Conservation (phyloP, 1,140 invertebrate genomes). For the Drosophila athabasca region DNA sequence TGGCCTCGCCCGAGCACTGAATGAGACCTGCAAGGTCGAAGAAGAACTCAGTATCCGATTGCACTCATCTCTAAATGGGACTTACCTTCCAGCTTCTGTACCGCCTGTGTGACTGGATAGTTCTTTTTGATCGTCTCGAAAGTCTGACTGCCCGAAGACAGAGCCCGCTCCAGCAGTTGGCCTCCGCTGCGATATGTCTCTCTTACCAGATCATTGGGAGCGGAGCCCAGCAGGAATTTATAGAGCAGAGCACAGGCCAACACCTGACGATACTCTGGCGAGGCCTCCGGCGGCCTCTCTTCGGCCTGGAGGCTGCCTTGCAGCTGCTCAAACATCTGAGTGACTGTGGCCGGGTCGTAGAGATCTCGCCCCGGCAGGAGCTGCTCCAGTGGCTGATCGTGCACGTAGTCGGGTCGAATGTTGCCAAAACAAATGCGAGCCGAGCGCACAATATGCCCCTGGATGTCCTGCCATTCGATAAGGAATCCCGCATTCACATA, state of each 20-base stretch:
- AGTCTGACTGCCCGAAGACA: constrained; percentile 90
- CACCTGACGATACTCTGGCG: constrained; percentile 86
- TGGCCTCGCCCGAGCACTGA: constrained; percentile 90
- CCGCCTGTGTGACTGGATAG: constrained; percentile 91
- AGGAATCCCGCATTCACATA: constrained; percentile 92
- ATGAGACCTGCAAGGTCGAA: constrained; percentile 85
- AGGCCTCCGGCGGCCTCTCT: constrained; percentile 86
- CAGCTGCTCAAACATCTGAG: constrained; percentile 51
- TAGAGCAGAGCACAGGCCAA: constrained; percentile 89
- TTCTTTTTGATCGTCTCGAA: constrained; percentile 89
- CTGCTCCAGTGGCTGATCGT: constrained; percentile 87
- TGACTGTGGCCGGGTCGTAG: constrained; percentile 65
- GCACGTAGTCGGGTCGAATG: constrained; percentile 88
- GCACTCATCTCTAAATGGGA: background rate
- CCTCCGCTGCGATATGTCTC: constrained; percentile 84
- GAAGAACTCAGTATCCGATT: no score
- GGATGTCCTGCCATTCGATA: constrained; percentile 66
- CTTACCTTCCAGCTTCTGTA: constrained; percentile 89
- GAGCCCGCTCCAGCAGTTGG: constrained; percentile 86
- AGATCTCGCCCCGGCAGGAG: constrained; percentile 86
- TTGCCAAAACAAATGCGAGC: constrained; percentile 87
- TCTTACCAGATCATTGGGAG: constrained; percentile 67
- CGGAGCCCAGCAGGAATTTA: constrained; percentile 86
- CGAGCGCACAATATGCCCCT: constrained; percentile 64
- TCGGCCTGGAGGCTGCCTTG: constrained; percentile 32